These are phyloP conservation scores for Suncus etruscus DNA, from an alignment of 2,113 vertebrate species.

Conservation along the genomic window DNA sequence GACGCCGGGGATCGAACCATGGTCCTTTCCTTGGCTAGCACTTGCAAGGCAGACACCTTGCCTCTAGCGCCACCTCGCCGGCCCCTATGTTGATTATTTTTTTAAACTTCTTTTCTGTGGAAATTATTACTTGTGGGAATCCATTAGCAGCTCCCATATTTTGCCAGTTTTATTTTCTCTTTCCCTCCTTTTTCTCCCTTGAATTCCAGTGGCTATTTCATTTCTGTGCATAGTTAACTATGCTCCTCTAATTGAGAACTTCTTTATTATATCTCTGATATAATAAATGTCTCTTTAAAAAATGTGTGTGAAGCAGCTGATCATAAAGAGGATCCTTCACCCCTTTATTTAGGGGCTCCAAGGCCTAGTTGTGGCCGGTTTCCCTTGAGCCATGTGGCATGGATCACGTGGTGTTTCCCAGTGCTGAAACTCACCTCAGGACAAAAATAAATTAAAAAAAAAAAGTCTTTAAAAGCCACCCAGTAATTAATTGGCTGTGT, in stretches of 20 bases:
- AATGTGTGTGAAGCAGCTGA: too few species aligned
- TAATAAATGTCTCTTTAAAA: too few species aligned
- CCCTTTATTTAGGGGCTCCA: too few species aligned
- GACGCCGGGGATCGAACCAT: too few species aligned
- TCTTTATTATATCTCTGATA: not conserved
- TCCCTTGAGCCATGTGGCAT: too few species aligned
- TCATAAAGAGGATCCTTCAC: too few species aligned
- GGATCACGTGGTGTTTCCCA: too few species aligned
- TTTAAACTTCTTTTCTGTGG: not conserved
- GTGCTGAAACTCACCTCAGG: too few species aligned
- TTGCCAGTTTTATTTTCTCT: slow-evolving; percentile 21
- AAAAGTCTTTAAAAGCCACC: slow-evolving; percentile 11
- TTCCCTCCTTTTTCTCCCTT: not conserved
- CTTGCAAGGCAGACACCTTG: too few species aligned
- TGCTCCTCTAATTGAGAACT: slow-evolving; percentile 28
- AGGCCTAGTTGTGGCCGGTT: too few species aligned
- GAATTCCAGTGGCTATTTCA: slow-evolving; percentile 26
- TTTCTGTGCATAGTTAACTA: slow-evolving; percentile 23
- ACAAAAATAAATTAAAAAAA: not conserved
- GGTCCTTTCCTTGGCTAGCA: too few species aligned
- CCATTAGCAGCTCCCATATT: not conserved
- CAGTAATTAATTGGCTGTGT: not conserved
- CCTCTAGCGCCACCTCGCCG: too few species aligned
- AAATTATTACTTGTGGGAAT: not conserved
- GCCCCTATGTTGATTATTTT: not conserved